Conservation (phyloP, 2,113 vertebrate genomes). For the Rallus limicola region DNA sequence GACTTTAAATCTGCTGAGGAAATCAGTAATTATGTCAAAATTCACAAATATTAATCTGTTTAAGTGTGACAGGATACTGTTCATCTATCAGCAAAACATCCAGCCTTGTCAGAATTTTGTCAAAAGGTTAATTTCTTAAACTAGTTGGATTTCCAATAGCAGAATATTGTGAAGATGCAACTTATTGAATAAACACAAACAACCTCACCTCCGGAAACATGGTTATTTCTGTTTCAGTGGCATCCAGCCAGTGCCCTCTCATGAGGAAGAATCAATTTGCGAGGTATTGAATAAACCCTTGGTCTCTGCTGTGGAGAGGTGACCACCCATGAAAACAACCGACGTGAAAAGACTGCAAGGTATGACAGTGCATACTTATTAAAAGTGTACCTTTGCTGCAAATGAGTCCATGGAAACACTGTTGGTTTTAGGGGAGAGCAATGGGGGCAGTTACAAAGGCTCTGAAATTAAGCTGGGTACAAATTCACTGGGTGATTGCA, state of each 20-base stretch:
- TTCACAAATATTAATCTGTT: constrained; percentile 56
- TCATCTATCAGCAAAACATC: background rate
- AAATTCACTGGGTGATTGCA: background rate
- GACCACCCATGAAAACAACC: constrained; percentile 21
- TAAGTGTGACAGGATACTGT: background rate
- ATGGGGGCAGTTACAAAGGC: background rate
- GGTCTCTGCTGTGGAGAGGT: background rate
- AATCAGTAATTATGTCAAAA: constrained; percentile 74
- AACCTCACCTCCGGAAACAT: background rate
- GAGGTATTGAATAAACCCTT: constrained; percentile 1
- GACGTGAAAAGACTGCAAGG: background rate
- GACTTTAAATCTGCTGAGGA: constrained; percentile 70
- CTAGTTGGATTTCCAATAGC: background rate
- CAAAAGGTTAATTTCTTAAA: background rate
- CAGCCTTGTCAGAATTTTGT: constrained; percentile 7
- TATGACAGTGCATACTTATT: background rate
- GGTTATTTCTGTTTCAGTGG: constrained; percentile 41
- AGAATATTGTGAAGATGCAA: background rate
- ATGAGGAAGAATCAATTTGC: constrained; percentile 55
- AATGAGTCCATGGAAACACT: background rate
- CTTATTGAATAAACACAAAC: background rate
- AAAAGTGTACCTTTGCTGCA: background rate
- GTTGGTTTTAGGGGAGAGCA: background rate
- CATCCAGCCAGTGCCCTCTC: constrained; percentile 5
- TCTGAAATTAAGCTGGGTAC: background rate